phyloP scores from a whole-genome alignment of 2,113 vertebrate species.

The Sisor rabdophorus region DNA sequence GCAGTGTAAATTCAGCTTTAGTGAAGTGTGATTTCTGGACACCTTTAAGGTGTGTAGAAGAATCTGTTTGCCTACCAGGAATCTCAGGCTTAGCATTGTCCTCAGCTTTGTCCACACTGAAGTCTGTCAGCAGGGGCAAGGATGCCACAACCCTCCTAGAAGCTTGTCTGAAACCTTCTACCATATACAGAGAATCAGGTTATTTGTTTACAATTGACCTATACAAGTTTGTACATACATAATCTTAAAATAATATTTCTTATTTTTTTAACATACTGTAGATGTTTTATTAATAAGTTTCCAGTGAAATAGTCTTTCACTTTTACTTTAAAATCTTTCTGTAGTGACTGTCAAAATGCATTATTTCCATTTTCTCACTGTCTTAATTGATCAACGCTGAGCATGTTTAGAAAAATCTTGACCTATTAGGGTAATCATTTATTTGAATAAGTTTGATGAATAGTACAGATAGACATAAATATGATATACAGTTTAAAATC shows the following conservation, averaged over 20 bases:
- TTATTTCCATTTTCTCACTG: background rate
- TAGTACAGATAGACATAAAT: background rate
- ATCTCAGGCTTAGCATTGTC: conserved; percentile 15
- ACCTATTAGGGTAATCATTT: background rate
- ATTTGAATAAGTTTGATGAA: background rate
- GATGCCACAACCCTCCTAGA: conserved; percentile 58
- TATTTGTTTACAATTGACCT: background rate
- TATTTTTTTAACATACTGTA: background rate
- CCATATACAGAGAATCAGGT: background rate
- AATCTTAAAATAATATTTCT: too few species aligned
- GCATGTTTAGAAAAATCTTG: background rate
- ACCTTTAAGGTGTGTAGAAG: conserved; percentile 13
- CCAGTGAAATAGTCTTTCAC: background rate
- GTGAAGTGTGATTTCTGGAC: background rate
- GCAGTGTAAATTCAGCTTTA: too few species aligned
- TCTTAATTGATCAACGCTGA: background rate
- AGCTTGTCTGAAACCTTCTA: background rate
- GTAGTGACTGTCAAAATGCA: background rate
- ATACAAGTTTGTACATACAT: background rate
- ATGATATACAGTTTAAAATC: background rate
- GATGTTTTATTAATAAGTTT: background rate
- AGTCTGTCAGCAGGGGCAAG: conserved; percentile 60
- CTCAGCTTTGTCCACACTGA: background rate
- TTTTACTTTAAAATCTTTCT: background rate
- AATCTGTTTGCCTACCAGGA: conserved; percentile 13